Percentiles rank a stretch among this genome's conserved stretches.
Conservation (phyloP, 1,140 invertebrate genomes). For the Galleria mellonella region DNA sequence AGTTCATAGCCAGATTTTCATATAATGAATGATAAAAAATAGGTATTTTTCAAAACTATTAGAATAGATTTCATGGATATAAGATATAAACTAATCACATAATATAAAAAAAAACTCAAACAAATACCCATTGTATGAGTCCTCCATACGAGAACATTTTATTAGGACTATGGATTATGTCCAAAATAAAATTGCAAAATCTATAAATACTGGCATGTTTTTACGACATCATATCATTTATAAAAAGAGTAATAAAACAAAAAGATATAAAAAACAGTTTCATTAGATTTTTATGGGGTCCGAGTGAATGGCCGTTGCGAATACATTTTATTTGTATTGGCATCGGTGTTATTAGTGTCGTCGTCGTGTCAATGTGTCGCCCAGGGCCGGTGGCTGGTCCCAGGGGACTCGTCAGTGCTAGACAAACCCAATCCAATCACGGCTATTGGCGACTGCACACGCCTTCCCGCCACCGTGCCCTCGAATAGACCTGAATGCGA, state of each 20-base stretch:
- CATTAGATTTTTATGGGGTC: constrained; percentile 46
- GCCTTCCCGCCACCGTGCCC: constrained; percentile 26
- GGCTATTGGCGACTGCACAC: constrained; percentile 41
- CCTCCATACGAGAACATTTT: too few relatives aligned
- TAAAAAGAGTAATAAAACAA: constrained; percentile 32
- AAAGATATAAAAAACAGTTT: constrained; percentile 30
- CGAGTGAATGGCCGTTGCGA: constrained; percentile 39
- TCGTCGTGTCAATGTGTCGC: constrained; percentile 41
- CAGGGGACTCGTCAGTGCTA: constrained; percentile 56
- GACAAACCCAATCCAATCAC: constrained; percentile 67
- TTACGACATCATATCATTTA: constrained; percentile 31
- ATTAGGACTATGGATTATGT: too few relatives aligned
- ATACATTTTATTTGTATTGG: constrained; percentile 48
- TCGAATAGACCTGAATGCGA: background rate
- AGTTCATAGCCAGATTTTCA: too few relatives aligned
- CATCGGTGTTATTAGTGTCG: constrained; percentile 33
- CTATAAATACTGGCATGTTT: constrained; percentile 4
- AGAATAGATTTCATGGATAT: too few relatives aligned
- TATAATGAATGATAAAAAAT: too few relatives aligned
- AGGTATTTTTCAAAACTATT: too few relatives aligned
- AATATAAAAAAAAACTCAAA: too few relatives aligned
- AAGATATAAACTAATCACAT: too few relatives aligned
- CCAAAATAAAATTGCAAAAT: too few relatives aligned
- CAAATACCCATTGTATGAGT: too few relatives aligned
- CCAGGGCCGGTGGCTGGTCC: constrained; percentile 33